Evolutionary conservation across 2,797 vertebrate genomes (phyloP).

Genomic region (Lophotriccus pileatus): DNA sequence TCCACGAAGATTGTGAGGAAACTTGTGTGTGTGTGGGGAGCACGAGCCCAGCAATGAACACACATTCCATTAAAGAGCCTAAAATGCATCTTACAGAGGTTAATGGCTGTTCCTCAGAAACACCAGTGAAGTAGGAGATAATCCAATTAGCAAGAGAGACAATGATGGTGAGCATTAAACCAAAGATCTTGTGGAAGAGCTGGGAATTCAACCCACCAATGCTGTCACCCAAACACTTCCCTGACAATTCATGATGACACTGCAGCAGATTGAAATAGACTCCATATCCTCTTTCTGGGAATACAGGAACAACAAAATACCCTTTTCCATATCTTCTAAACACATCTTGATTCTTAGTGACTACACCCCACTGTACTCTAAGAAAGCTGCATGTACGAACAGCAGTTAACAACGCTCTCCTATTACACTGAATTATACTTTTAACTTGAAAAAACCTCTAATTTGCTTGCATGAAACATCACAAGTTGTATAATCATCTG

Average conservation of each 20-base stretch:
- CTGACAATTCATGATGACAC: not conserved
- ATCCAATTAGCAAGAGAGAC: not conserved
- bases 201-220: not conserved
- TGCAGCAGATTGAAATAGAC: not conserved
- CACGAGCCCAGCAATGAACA: not conserved
- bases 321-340: not conserved
- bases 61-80: not conserved
- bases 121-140: not conserved
- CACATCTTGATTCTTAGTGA: not conserved
- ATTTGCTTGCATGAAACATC: slow-evolving; percentile 54
- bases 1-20: not conserved
- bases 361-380: not conserved
- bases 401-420: slow-evolving; percentile 51
- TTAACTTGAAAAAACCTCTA: slow-evolving; percentile 50
- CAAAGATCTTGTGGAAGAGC: not conserved
- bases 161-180: not conserved
- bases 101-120: not conserved
- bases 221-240: not conserved
- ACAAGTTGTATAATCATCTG: slow-evolving; percentile 57
- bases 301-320: not conserved
- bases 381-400: not conserved
- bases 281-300: not conserved
- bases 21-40: not conserved
- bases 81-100: not conserved
- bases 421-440: slow-evolving; percentile 66